These are phyloP conservation scores for Oceanites oceanicus DNA, from an alignment of 2,113 vertebrate genomes.

Conservation along the genomic window DNA sequence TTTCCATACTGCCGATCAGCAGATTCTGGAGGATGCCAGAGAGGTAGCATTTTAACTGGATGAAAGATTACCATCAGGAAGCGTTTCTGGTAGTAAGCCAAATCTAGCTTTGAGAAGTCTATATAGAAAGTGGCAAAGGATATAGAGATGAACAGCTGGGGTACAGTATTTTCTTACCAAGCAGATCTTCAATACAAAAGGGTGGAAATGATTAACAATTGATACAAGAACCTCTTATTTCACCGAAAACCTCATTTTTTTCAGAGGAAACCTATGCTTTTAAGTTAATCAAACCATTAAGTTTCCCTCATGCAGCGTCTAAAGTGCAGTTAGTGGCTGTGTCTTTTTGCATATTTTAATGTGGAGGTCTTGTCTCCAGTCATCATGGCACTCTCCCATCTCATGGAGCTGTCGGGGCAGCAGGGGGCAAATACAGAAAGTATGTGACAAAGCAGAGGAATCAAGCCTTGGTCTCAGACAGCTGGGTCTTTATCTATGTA, in stretches of 20 bases:
- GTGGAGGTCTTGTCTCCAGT: neutral
- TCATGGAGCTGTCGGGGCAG: neutral
- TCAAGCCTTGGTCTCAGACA: neutral
- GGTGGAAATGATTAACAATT: neutral
- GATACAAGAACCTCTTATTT: neutral
- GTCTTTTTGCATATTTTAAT: neutral
- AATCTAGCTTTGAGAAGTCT: neutral
- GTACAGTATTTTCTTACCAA: neutral
- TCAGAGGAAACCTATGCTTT: neutral
- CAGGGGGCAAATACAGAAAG: neutral
- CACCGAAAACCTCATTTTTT: neutral
- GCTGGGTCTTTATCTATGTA: neutral
- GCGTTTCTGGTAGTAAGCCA: neutral
- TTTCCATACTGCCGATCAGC: neutral
- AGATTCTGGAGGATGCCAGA: neutral
- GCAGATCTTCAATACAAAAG: neutral
- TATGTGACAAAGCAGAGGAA: neutral
- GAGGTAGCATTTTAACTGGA: neutral
- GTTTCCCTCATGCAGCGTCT: neutral
- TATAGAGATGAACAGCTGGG: neutral
- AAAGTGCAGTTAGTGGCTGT: neutral
- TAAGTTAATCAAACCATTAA: neutral
- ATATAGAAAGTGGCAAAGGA: neutral
- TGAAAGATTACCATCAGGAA: neutral
- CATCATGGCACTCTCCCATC: neutral